Base-by-base conservation (phyloP, 2,888 invertebrate species). In the Lordiphosa fenestrarum region DNA sequence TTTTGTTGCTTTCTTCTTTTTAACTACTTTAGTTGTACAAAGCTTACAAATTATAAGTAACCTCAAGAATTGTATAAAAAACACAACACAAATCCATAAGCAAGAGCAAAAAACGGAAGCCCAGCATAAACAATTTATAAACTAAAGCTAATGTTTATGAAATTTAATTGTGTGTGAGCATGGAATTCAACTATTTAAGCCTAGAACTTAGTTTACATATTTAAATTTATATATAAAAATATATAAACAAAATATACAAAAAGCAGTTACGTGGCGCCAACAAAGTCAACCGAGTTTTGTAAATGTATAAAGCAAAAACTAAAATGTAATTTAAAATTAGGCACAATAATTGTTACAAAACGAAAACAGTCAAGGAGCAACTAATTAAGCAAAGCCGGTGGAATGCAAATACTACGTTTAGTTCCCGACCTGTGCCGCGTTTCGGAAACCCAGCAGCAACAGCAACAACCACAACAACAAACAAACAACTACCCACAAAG, bases 11-110 rank as follows among this genome's bases (percentile, higher is more conserved):
- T 78, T 77, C 74, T 77, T 74, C 66, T 72, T 83, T 81, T 65
- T 69, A 77, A 71, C 70, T 83, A 84, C 59, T 85, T 85, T 85
- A 86, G 85, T 86, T 85, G 85, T 85, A 85, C 82, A 85, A 85
- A 86, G 67, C 84, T 71, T 82, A 74, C 60, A 67, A 63, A 66
- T 46, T 66, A 54, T 66, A 70, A 72, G 64, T 58, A 51, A 41
- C 64, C 41, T 58, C 25, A 61, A 61, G 60, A 61, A 56, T 59
- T 69, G 69, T 69, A 73, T 38, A 69, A 39, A 55, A 68, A 56
- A 19, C 19, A 65, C 54, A 57, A 62, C n/a, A 52, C 47, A 42
- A 47, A 60, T 30, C 30, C 3, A 30, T 62, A 55, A 58, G 47
- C 15, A 49, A 44, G 56, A 68, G 30, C 53, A 54, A 46, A 46